phyloP scores from a whole-genome alignment of 2,797 vertebrate species.

The Odontamblyopus rebecca region DNA sequence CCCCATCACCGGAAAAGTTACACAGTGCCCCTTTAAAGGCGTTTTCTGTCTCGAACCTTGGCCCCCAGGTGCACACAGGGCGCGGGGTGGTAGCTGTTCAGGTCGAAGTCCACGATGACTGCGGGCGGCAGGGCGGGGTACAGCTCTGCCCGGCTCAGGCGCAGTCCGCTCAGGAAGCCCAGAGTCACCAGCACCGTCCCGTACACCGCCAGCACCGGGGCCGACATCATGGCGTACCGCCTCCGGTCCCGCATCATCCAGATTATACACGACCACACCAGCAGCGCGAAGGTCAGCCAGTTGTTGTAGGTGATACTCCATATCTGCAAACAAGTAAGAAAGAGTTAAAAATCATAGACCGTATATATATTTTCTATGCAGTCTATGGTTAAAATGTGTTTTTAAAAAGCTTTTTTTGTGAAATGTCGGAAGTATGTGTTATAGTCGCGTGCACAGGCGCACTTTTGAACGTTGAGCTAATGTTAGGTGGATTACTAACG shows the following conservation, averaged over 20 bases:
- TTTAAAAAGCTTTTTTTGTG: background rate
- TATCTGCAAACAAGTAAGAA: slow-evolving; percentile 49
- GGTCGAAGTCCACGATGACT: slow-evolving; percentile 80
- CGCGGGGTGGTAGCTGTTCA: slow-evolving; percentile 65
- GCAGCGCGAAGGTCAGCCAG: slow-evolving; percentile 78
- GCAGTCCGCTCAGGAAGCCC: slow-evolving; percentile 77
- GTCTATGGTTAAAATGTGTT: too few relatives aligned
- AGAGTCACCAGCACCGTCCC: slow-evolving; percentile 79
- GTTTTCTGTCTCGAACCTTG: slow-evolving; percentile 57
- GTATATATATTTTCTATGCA: too few relatives aligned
- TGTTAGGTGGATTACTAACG: too few relatives aligned
- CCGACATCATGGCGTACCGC: slow-evolving; percentile 80
- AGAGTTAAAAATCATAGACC: too few relatives aligned
- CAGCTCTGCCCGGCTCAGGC: slow-evolving; percentile 73
- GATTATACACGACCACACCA: slow-evolving; percentile 82
- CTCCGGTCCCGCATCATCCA: slow-evolving; percentile 79
- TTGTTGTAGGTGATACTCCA: slow-evolving; percentile 81
- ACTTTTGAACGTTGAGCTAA: too few relatives aligned
- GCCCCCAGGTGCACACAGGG: slow-evolving; percentile 77
- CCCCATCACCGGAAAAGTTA: too few relatives aligned
- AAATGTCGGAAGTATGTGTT: background rate
- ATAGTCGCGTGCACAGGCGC: background rate
- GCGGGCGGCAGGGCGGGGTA: slow-evolving; percentile 70
- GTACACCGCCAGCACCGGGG: slow-evolving; percentile 82
- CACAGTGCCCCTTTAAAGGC: too few relatives aligned